Conservation (phyloP, 1,140 invertebrate genomes). For the Trichonephila clavipes region DNA sequence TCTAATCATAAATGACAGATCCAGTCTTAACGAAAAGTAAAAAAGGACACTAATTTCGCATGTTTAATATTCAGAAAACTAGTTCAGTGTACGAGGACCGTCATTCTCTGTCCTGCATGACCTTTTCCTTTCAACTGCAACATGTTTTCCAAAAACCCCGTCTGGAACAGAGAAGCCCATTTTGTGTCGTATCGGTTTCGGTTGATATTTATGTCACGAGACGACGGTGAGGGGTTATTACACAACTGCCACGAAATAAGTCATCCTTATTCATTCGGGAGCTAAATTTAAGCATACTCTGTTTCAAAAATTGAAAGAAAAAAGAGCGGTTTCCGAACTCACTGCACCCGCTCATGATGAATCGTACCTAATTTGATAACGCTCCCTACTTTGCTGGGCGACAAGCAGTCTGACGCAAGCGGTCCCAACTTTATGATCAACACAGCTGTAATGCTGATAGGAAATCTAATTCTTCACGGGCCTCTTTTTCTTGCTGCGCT, state of each 20-base stretch:
- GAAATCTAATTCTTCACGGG: constrained; percentile 59
- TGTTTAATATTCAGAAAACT: constrained; percentile 26
- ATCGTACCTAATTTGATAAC: constrained; percentile 64
- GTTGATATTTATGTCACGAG: neutral
- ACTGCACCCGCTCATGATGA: constrained; percentile 25
- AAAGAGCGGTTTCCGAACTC: neutral
- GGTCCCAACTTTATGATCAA: constrained; percentile 38
- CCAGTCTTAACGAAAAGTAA: neutral
- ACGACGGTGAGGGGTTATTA: neutral
- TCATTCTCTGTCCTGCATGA: neutral
- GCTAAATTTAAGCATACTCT: neutral
- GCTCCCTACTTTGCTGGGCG: constrained; percentile 25
- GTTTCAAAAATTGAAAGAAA: neutral
- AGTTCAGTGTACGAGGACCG: neutral
- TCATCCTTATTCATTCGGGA: constrained; percentile 3
- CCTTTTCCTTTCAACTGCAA: neutral
- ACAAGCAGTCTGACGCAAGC: constrained; percentile 69
- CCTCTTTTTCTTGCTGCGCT: constrained; percentile 15
- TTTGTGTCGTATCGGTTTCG: constrained; percentile 29
- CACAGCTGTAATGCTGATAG: constrained; percentile 69
- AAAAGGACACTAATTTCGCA: neutral
- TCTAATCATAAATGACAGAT: no score
- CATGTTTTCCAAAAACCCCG: neutral
- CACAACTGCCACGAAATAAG: neutral
- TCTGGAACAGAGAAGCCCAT: constrained; percentile 20